Conservation (phyloP, 2,888 invertebrate species). For the Panzeria rudis region DNA sequence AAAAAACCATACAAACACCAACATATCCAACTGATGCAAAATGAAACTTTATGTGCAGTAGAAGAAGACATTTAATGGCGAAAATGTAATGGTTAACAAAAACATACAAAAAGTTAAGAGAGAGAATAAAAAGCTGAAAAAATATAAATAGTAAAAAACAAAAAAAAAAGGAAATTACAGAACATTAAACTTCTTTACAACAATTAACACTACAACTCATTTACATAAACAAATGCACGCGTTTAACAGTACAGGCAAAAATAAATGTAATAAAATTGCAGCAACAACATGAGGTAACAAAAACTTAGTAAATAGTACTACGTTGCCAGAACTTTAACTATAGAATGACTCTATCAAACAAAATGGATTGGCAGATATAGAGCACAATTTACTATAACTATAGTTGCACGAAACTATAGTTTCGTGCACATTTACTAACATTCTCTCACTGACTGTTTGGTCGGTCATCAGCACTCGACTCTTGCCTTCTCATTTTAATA, state of each 20-base stretch:
- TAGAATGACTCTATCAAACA: slow-evolving; percentile 57
- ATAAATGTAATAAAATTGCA: slow-evolving; percentile 14
- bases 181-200: slow-evolving; percentile 72
- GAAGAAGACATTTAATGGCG: slow-evolving; percentile 20
- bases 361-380: slow-evolving; percentile 45
- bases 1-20: slow-evolving; percentile 17
- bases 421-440: not conserved
- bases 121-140: slow-evolving; percentile 24
- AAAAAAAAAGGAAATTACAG: slow-evolving; percentile 70
- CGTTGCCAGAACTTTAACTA: slow-evolving; percentile 60
- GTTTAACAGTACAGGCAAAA: slow-evolving; percentile 41
- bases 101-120: not conserved
- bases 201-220: slow-evolving; percentile 73
- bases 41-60: slow-evolving; percentile 37
- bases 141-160: not conserved
- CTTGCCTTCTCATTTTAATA: not conserved
- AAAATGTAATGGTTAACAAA: slow-evolving; percentile 33
- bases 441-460: slow-evolving; percentile 32
- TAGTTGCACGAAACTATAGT: too few relatives aligned
- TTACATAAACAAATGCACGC: slow-evolving; percentile 71
- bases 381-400: slow-evolving; percentile 24
- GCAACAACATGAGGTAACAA: slow-evolving; percentile 34
- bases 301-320: slow-evolving; percentile 30
- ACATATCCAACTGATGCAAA: slow-evolving; percentile 38
- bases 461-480: not conserved